phyloP scores from a whole-genome alignment of 1,140 invertebrate species.

The Armadillidium nasatum region DNA sequence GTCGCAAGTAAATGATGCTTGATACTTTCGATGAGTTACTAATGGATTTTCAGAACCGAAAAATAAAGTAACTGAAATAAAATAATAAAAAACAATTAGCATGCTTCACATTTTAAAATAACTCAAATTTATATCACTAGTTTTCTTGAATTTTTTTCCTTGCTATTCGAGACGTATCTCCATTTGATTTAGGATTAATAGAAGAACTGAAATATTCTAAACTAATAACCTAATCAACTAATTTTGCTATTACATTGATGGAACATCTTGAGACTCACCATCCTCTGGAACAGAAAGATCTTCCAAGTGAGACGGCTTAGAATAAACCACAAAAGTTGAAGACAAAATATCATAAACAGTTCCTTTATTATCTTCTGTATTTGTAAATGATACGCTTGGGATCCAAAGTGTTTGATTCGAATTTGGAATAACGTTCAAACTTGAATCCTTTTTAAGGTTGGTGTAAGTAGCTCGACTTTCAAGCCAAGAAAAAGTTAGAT shows the following conservation, averaged over 20 bases:
- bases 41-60: slow-evolving; percentile 31
- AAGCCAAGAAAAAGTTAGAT: slow-evolving; percentile 33
- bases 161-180: too few species aligned
- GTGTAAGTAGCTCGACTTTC: slow-evolving; percentile 34
- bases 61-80: slow-evolving; percentile 27
- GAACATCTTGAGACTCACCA: neutral
- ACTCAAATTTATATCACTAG: too few species aligned
- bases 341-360: neutral
- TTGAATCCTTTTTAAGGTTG: slow-evolving; percentile 32
- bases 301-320: neutral
- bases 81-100: too few species aligned
- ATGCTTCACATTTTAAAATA: too few species aligned
- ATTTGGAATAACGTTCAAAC: slow-evolving; percentile 9
- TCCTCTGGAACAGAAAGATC: neutral
- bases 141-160: too few species aligned
- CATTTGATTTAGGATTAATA: too few species aligned
- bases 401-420: slow-evolving; percentile 6
- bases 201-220: too few species aligned
- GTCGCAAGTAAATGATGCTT: slow-evolving; percentile 34
- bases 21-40: slow-evolving; percentile 24
- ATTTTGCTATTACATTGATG: too few species aligned
- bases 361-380: neutral
- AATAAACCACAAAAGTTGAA: neutral
- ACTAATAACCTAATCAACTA: too few species aligned
- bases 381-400: slow-evolving; percentile 19